Percentiles rank a stretch among this genome's conserved stretches.
Conservation (phyloP, 2,113 vertebrate genomes). For the Physeter macrocephalus region DNA sequence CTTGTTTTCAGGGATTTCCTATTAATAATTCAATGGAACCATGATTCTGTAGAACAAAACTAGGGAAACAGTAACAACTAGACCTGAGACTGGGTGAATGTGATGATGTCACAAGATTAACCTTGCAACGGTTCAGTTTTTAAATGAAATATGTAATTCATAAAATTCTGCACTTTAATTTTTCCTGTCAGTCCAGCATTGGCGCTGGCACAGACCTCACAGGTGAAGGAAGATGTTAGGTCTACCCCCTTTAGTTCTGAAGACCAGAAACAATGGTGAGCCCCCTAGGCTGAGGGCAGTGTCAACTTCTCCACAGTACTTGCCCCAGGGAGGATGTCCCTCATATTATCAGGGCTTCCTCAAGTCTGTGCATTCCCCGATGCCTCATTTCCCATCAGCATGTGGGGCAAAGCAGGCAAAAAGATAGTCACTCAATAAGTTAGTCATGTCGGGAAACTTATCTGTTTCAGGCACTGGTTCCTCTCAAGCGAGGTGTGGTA, state of each 20-base stretch:
- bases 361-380: not conserved
- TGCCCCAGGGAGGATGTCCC: not conserved
- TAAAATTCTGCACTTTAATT: not conserved
- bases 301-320: not conserved
- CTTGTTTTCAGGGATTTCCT: not conserved
- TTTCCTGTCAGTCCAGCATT: not conserved
- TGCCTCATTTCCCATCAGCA: slow-evolving; percentile 43
- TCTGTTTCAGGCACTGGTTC: slow-evolving; percentile 9
- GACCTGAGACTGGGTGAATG: not conserved
- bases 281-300: not conserved
- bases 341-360: not conserved
- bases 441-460: slow-evolving; percentile 28
- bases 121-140: not conserved
- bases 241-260: not conserved
- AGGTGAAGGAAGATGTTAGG: not conserved
- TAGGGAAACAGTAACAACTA: not conserved
- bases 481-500: not conserved
- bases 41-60: not conserved
- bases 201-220: not conserved
- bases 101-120: not conserved
- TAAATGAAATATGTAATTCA: not conserved
- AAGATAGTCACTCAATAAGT: not conserved
- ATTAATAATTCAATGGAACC: not conserved
- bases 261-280: not conserved
- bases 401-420: not conserved